Evolutionary conservation across 1,140 invertebrate species (phyloP), one percentile per base, ranked within the genome.

Genomic region (Heterodera schachtii): DNA sequence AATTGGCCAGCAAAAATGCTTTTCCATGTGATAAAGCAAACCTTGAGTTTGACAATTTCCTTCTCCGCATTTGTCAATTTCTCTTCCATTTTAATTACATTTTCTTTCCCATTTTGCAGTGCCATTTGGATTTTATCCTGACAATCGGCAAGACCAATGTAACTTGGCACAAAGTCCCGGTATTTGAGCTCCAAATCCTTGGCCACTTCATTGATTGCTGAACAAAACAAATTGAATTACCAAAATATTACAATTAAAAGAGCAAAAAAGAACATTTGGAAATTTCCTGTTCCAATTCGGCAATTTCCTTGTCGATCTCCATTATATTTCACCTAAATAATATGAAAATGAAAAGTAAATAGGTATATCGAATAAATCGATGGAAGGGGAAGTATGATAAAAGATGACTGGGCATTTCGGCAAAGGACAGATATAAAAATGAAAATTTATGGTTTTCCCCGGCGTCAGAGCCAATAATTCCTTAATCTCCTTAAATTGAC

Each of bases 141-240:
- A n/a, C 80, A 81, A 52, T 81, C 80, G 69, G 80, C 80, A 9
- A 81, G 46, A 21, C 44, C 47, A 21, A 81, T 41, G 69, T 76
- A 81, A 41, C 71, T 46, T 11, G 80, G 80, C 67, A 76, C 73
- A 70, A 67, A 78, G 31, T 81, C 80, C 3, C 74, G 57, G 31
- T 81, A 81, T 64, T 81, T 81, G 52, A 81, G 57, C 47, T 81
- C 80, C 73, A 81, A 81, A 47, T 74, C 49, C 52, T 80, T 78
- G 31, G 76, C 76, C 13, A 78, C 21, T 47, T 78, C 76, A 47
- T 78, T 78, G 4, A 70, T 78, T 78, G 70, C 76, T 78, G 8
- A 80, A 74, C 5, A 43, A 75, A 44, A 52, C 6, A 52, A 52
- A 52, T 52, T 0, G 6, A 52, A 8, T 52, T 19, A 60, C 16